Conservation (phyloP, 2,888 invertebrate genomes). For the Eilema depressum region DNA sequence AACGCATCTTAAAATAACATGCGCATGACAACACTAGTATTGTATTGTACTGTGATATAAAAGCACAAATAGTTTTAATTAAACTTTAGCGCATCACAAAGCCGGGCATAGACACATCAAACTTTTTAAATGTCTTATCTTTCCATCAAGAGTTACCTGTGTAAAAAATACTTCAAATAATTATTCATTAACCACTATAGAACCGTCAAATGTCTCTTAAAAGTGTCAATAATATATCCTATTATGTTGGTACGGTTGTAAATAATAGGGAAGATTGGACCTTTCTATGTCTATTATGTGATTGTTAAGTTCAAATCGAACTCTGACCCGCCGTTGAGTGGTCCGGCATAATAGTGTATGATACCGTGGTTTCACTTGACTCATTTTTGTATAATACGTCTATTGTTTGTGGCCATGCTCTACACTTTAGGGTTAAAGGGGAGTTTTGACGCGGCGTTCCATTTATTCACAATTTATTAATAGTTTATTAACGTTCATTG, state of each 20-base stretch:
- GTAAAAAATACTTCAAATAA: constrained; percentile 42
- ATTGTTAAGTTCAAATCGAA: constrained; percentile 56
- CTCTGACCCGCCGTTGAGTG: constrained; percentile 74
- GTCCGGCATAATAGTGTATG: constrained; percentile 71
- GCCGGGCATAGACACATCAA: constrained; percentile 17
- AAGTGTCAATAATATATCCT: constrained; percentile 56
- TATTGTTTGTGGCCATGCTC: constrained; percentile 81
- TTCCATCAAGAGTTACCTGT: constrained; percentile 44
- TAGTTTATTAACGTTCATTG: neutral
- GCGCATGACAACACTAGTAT: neutral
- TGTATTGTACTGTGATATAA: constrained; percentile 4
- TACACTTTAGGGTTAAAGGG: constrained; percentile 59
- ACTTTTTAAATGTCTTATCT: constrained; percentile 35
- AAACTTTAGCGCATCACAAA: constrained; percentile 10
- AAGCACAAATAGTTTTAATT: constrained; percentile 15
- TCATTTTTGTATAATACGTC: constrained; percentile 75
- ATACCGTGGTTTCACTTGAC: constrained; percentile 70
- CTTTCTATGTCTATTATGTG: constrained; percentile 65
- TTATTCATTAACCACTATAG: constrained; percentile 55
- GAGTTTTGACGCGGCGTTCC: constrained; percentile 50
- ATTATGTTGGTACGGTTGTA: constrained; percentile 68
- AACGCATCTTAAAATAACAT: neutral
- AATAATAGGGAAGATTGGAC: constrained; percentile 74
- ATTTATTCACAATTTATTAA: neutral
- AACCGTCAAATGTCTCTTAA: constrained; percentile 58